Conservation (phyloP, 2,797 vertebrate species). For the Lagocephalus sceleratus region DNA sequence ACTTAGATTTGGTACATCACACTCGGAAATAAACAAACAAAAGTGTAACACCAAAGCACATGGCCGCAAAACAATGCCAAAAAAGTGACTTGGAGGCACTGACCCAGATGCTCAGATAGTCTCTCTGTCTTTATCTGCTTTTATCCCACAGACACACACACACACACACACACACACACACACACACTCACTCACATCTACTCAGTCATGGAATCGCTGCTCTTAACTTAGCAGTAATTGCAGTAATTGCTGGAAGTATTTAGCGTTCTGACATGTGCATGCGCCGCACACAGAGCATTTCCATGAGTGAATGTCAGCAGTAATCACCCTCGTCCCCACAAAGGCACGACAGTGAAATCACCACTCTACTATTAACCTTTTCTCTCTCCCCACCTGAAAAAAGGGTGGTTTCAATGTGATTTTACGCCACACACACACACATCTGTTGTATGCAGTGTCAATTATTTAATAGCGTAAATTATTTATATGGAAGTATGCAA, state of each 20-base stretch:
- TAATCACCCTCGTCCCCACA: slow-evolving; percentile 5
- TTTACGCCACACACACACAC: slow-evolving; percentile 1
- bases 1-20: too few species aligned
- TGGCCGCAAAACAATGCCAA: slow-evolving; percentile 51
- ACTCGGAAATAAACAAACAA: too few species aligned
- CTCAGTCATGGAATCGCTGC: neutral
- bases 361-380: slow-evolving; percentile 38
- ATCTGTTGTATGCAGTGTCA: too few species aligned
- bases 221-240: neutral
- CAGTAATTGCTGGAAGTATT: neutral
- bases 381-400: slow-evolving; percentile 5
- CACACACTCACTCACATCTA: neutral
- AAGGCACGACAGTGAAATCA: slow-evolving; percentile 19
- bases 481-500: neutral
- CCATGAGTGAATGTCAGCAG: slow-evolving; percentile 26
- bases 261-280: slow-evolving; percentile 3
- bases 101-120: slow-evolving; percentile 42
- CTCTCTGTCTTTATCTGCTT: neutral
- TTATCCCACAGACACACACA: neutral
- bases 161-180: slow-evolving; percentile 2
- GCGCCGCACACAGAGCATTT: slow-evolving; percentile 3
- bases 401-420: too few species aligned
- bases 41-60: slow-evolving; percentile 40
- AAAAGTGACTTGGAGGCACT: slow-evolving; percentile 40
- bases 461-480: too few species aligned